phyloP scores from a whole-genome alignment of 2,113 vertebrate species.

The Gymnocephalus cernua region DNA sequence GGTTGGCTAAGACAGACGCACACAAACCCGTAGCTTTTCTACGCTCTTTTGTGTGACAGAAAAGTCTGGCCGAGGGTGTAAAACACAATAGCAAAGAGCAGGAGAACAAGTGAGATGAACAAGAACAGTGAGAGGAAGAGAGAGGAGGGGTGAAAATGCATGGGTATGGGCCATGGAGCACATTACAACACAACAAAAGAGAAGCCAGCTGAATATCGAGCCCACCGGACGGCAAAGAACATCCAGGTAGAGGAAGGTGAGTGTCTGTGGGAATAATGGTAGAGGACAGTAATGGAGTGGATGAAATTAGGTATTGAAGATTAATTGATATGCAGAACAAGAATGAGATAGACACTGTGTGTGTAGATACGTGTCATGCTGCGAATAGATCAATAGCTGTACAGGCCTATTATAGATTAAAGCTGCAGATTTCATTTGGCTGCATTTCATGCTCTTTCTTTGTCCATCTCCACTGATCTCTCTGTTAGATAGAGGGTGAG shows the following conservation, averaged over 20 bases:
- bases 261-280: not conserved
- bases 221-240: slow-evolving; percentile 4
- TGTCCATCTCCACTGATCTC: slow-evolving; percentile 44
- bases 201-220: slow-evolving; percentile 21
- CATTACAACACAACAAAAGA: slow-evolving; percentile 34
- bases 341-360: not conserved
- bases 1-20: slow-evolving; percentile 45
- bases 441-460: slow-evolving; percentile 58
- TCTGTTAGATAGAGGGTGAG: slow-evolving; percentile 42
- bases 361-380: slow-evolving; percentile 31
- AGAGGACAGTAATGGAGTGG: not conserved
- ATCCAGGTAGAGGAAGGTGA: slow-evolving; percentile 10
- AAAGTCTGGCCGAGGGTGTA: slow-evolving; percentile 53
- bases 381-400: slow-evolving; percentile 55
- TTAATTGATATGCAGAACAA: slow-evolving; percentile 19
- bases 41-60: slow-evolving; percentile 47
- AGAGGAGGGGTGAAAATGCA: slow-evolving; percentile 1
- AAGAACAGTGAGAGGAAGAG: slow-evolving; percentile 28
- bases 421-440: slow-evolving; percentile 49
- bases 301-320: slow-evolving; percentile 12
- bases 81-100: slow-evolving; percentile 51
- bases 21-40: slow-evolving; percentile 23
- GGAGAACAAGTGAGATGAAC: slow-evolving; percentile 54
- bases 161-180: slow-evolving; percentile 6
- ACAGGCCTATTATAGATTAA: slow-evolving; percentile 55